Evolutionary conservation across 2,113 vertebrate genomes (phyloP).

Genomic region (Gadus macrocephalus): DNA sequence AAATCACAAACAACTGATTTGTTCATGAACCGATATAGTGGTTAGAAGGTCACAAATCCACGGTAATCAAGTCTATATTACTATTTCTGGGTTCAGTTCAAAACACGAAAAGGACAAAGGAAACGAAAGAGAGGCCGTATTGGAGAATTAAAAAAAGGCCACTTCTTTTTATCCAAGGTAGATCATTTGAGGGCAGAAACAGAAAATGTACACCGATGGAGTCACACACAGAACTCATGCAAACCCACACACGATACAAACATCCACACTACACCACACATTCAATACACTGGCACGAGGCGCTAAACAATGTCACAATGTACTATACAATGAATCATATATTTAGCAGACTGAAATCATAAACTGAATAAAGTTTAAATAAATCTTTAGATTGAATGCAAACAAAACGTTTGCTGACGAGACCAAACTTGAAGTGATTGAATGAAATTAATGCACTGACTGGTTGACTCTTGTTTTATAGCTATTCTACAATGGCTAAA

Average conservation of each 20-base stretch:
- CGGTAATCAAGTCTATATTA: constrained; percentile 42
- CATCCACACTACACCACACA: constrained; percentile 40
- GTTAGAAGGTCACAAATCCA: constrained; percentile 50
- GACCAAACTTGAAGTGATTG: neutral
- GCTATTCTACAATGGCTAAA: neutral
- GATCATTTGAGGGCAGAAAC: constrained; percentile 45
- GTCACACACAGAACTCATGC: constrained; percentile 33
- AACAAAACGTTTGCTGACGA: constrained; percentile 11
- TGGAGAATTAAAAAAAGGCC: constrained; percentile 70
- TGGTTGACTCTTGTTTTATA: constrained; percentile 30
- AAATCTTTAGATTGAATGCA: constrained; percentile 44
- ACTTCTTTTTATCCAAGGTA: constrained; percentile 60
- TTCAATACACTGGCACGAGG: constrained; percentile 22
- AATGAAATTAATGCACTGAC: constrained; percentile 43
- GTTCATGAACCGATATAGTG: constrained; percentile 40
- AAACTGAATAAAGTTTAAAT: constrained; percentile 11
- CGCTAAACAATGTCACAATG: constrained; percentile 48
- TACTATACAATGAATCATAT: constrained; percentile 49
- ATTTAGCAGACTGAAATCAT: constrained; percentile 54
- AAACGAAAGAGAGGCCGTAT: constrained; percentile 53
- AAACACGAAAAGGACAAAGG: constrained; percentile 54
- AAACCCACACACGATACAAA: constrained; percentile 28
- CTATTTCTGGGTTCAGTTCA: constrained; percentile 52
- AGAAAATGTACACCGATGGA: constrained; percentile 27
- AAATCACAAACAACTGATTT: constrained; percentile 37